These are phyloP conservation scores for Hipparchia sbordonii DNA, from an alignment of 2,888 invertebrate genomes.

Conservation along the genomic window DNA sequence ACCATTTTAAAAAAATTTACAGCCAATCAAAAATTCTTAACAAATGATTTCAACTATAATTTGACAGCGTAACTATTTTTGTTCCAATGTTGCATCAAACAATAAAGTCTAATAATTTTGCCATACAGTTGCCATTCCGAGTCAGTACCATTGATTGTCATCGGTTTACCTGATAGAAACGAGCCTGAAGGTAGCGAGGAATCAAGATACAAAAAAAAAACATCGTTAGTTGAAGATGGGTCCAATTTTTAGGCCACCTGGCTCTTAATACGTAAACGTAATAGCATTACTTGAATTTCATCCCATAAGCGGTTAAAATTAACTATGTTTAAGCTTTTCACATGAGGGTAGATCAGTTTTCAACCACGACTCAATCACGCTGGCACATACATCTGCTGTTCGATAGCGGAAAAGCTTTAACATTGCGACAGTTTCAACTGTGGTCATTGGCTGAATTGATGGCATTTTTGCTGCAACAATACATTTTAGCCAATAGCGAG, in stretches of 20 bases:
- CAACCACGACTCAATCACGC: not conserved
- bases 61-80: conserved; percentile 73
- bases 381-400: not conserved
- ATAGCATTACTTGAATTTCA: conserved; percentile 39
- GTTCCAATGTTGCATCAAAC: conserved; percentile 58
- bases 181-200: conserved; percentile 91
- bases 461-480: no score
- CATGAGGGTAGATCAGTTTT: not conserved
- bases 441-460: no score
- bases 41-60: conserved; percentile 57
- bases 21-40: conserved; percentile 68
- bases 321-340: not conserved
- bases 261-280: conserved; percentile 30
- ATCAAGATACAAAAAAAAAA: conserved; percentile 82
- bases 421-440: no score
- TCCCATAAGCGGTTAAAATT: conserved; percentile 2
- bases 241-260: conserved; percentile 37
- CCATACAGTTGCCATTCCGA: conserved; percentile 80
- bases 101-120: conserved; percentile 78
- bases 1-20: conserved; percentile 37
- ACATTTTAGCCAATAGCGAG: no score
- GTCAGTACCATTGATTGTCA: conserved; percentile 71
- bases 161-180: conserved; percentile 92
- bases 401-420: not conserved
- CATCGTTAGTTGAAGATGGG: conserved; percentile 79